phyloP scores from a whole-genome alignment of 2,888 invertebrate species.

The Taenaris catops region DNA sequence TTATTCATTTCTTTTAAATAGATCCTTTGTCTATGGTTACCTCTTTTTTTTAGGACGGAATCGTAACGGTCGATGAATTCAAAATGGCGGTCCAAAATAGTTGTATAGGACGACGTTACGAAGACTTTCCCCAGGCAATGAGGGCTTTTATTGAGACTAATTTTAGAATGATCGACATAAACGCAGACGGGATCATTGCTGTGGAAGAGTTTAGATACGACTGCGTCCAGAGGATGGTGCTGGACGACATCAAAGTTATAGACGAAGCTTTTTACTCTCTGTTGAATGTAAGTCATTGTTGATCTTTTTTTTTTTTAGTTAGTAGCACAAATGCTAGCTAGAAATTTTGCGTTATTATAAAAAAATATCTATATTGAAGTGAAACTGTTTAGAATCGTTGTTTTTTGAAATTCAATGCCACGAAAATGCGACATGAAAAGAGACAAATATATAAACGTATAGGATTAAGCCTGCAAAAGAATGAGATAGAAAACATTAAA shows the following conservation, averaged over 20 bases:
- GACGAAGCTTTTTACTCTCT: slow-evolving; percentile 89
- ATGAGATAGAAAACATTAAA: too few relatives aligned
- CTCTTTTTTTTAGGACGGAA: slow-evolving; percentile 83
- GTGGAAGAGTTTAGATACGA: slow-evolving; percentile 91
- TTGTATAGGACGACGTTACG: slow-evolving; percentile 87
- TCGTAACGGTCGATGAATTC: slow-evolving; percentile 90
- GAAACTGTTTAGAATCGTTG: too few relatives aligned
- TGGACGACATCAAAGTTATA: slow-evolving; percentile 86
- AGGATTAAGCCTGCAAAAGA: too few relatives aligned
- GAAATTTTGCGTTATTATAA: too few relatives aligned
- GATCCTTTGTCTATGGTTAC: slow-evolving; percentile 21
- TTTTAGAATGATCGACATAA: slow-evolving; percentile 89
- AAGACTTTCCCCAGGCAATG: slow-evolving; percentile 92
- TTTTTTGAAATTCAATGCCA: too few relatives aligned
- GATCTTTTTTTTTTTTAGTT: too few relatives aligned
- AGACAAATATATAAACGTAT: too few relatives aligned
- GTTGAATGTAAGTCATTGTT: slow-evolving; percentile 83
- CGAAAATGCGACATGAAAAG: too few relatives aligned
- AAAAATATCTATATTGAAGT: too few relatives aligned
- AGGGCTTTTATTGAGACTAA: slow-evolving; percentile 92
- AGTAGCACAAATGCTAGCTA: too few relatives aligned
- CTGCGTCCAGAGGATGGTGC: slow-evolving; percentile 89
- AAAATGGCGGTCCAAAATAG: slow-evolving; percentile 89
- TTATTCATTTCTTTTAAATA: slow-evolving; percentile 11
- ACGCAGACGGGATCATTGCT: slow-evolving; percentile 88